Evolutionary conservation across 2,888 invertebrate genomes (phyloP).

Genomic region (Cataglyphis cursor): DNA sequence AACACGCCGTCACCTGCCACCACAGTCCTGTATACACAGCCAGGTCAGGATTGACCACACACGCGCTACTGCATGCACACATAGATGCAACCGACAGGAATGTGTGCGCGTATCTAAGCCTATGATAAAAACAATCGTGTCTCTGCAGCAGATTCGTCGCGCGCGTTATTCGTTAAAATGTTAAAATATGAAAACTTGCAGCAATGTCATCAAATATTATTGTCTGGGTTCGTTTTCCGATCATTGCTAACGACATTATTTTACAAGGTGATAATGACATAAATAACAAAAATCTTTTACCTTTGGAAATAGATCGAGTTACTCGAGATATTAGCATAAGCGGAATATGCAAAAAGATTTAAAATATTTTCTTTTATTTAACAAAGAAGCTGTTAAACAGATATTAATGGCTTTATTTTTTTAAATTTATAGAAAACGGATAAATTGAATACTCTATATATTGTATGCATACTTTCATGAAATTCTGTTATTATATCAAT

Average conservation of each 20-base stretch:
- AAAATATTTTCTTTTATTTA: background rate
- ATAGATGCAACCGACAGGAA: slow-evolving; percentile 48
- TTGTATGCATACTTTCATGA: background rate
- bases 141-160: background rate
- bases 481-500: background rate
- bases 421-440: background rate
- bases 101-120: slow-evolving; percentile 57
- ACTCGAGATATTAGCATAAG: background rate
- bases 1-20: slow-evolving; percentile 85
- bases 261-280: background rate
- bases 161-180: background rate
- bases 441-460: background rate
- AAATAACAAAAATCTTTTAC: background rate
- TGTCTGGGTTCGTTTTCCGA: background rate
- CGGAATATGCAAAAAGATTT: background rate
- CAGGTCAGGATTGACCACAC: slow-evolving; percentile 72
- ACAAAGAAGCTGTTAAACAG: background rate
- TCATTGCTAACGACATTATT: background rate
- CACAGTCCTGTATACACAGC: slow-evolving; percentile 75
- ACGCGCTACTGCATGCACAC: slow-evolving; percentile 58
- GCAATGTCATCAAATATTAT: background rate
- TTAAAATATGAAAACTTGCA: background rate
- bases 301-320: background rate
- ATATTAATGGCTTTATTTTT: background rate
- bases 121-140: slow-evolving; percentile 39